Base-by-base conservation (phyloP, 1,140 invertebrate genomes). In the Apolygus lucorum region DNA sequence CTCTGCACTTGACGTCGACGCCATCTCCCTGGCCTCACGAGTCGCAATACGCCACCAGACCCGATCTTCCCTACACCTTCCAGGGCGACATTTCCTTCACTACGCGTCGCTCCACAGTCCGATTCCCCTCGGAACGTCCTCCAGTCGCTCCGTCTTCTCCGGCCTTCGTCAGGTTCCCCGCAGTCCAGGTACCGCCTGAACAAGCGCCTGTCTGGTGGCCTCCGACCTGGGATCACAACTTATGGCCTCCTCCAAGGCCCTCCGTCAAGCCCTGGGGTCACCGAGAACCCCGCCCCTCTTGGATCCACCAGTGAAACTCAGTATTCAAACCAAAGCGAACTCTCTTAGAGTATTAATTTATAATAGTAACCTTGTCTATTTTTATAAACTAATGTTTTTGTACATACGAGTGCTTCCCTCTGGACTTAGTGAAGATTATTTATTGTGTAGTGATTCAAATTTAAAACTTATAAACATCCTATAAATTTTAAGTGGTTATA, bases 371-470 rank as follows among this genome's bases (percentile, higher is more conserved):
- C 34, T 49, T 49, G 34, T 49, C 34, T 49, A 49, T 49, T 49
- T 49, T 49, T 49, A 49, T 49, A 49, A 49, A 49, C 34, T 49
- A 49, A 49, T 11, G 17, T 49, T 49, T 49, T 49, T 49, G 34
- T 49, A 49, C 34, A 49, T 49, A 49, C 34, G 34, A 49, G 34
- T 49, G 34, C 34, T 49, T 49, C 34, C 34, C 34, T n/a, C 34
- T 11, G 34, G 34, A 49, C 34, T 49, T 49, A 49, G 34, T 8
- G 17, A 17, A 49, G 8, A 49, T 49, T 49, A 49, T 49, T 49
- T 49, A 49, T 49, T 49, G 34, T 49, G 34, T 49, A 49, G 34
- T 49, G n/a, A n/a, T n/a, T n/a, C n/a, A n/a, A n/a, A n/a, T n/a
- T n/a, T n/a, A n/a, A n/a, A n/a, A n/a, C n/a, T n/a, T n/a, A n/a